Percentiles rank a stretch among this genome's conserved stretches.
Evolutionary conservation across 2,888 invertebrate species (phyloP).

Genomic region (Aporophyla lueneburgensis): DNA sequence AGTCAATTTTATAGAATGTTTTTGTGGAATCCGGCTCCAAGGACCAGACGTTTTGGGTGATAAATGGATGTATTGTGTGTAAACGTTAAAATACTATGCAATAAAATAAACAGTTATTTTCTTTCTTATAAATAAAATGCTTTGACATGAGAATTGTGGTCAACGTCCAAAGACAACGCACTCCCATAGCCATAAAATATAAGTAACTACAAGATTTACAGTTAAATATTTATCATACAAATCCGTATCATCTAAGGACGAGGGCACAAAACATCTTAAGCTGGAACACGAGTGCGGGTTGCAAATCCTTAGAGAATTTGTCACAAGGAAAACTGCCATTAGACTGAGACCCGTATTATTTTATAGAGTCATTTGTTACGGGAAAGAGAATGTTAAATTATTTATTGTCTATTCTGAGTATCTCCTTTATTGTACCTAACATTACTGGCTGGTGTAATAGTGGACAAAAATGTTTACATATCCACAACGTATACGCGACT

Average conservation of each 20-base stretch:
- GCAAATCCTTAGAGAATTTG: conserved; percentile 69
- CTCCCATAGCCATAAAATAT: conserved; percentile 29
- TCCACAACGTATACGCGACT: conserved; percentile 9
- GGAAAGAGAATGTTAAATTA: conserved; percentile 62
- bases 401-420: conserved; percentile 43
- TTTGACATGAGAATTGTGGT: not conserved
- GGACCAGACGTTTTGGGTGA: not conserved
- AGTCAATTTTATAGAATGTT: not conserved
- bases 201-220: conserved; percentile 24
- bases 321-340: conserved; percentile 70
- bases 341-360: conserved; percentile 62
- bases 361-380: conserved; percentile 69
- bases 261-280: conserved; percentile 48
- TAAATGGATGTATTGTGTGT: not conserved
- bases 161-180: not conserved
- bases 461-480: conserved; percentile 47
- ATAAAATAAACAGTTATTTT: conserved; percentile 21
- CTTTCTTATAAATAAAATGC: conserved; percentile 1
- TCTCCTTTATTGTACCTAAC: conserved; percentile 42
- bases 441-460: conserved; percentile 39
- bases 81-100: not conserved
- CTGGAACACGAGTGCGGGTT: conserved; percentile 52
- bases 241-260: conserved; percentile 49
- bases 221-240: conserved; percentile 62
- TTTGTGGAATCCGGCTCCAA: conserved; percentile 16